These are phyloP conservation scores for Theretra japonica DNA, from an alignment of 2,888 invertebrate species.

Conservation along the genomic window DNA sequence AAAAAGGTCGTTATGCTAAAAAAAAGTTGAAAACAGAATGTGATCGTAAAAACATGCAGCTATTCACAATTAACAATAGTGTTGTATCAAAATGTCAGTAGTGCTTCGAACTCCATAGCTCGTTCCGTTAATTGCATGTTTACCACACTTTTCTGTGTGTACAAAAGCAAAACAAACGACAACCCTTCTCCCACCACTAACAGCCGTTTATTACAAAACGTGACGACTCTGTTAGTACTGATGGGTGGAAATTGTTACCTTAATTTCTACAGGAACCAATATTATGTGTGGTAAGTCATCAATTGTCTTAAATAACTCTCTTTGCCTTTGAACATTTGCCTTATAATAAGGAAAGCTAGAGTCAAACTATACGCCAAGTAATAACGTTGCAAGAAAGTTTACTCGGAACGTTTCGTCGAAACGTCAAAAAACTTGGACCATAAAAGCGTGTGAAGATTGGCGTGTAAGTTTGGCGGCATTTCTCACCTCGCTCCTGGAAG, in stretches of 20 bases:
- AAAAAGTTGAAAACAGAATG: neutral
- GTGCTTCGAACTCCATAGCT: slow-evolving; percentile 17
- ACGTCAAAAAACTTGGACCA: slow-evolving; percentile 2
- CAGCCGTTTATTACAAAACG: neutral
- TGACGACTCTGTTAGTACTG: neutral
- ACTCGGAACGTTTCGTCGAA: neutral
- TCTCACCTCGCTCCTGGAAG: slow-evolving; percentile 75
- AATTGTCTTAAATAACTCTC: too few species aligned
- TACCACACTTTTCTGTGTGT: slow-evolving; percentile 9
- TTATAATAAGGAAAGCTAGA: too few species aligned
- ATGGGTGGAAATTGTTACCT: too few species aligned
- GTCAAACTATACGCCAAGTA: too few species aligned
- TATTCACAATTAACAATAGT: slow-evolving; percentile 13
- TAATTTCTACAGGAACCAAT: too few species aligned
- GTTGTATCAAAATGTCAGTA: slow-evolving; percentile 21
- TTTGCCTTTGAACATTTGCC: too few species aligned
- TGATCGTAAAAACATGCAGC: neutral
- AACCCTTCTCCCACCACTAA: neutral
- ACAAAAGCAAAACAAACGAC: slow-evolving; percentile 26
- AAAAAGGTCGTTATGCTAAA: neutral
- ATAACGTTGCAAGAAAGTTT: neutral
- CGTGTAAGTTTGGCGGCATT: slow-evolving; percentile 1
- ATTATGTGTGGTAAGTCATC: too few species aligned
- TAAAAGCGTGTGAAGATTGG: neutral
- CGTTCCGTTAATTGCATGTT: slow-evolving; percentile 21